Evolutionary conservation across 2,888 invertebrate species (phyloP), one percentile per base, ranked within the genome.

Genomic region (Eupeodes latifasciatus): DNA sequence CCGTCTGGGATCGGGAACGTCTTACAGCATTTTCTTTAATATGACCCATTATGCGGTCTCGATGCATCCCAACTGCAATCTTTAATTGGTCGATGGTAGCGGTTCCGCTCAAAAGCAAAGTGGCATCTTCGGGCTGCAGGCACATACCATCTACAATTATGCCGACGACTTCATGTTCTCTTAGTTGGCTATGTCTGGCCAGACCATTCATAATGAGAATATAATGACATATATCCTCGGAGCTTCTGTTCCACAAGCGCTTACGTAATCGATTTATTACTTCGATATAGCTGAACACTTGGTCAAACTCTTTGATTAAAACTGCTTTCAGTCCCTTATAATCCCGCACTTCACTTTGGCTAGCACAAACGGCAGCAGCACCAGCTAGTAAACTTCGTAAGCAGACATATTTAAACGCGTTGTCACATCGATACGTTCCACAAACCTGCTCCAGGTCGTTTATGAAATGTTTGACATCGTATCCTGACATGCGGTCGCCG

Each of bases 91-190:
- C 61, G 53, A 75, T 44, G 4, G 75, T 75, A 16, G 62, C 61
- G 14, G 75, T 75, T 51, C 75, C 61, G 47, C 75, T 75, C 16
- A 75, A 14, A 19, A 75, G 40, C 49, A 75, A 16, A 75, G 61
- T 51, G 16, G 51, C 75, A 19, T 61, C 36, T 61, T 62, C 75
- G 36, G 62, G 62, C 44, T 16, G 75, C 40, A 75, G 47, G 49
- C 75, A 61, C 75, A 61, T 75, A n/a, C 61, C 53, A 14, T 53
- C 51, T 7, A 36, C 61, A 27, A 53, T 62, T 9, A 64, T 59
- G 3, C 72, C 47, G 27, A 75, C 53, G 27, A 75, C 16, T 49
- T 61, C 34, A 51, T 62, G 16, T 62, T 62, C 62, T 40, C 62
- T 44, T 6, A 53, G 34, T 47, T 75, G 61, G 11, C 62, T 62